Conservation (phyloP, 35 echinoderm and acorn worm genomes). For the Lytechinus pictus region DNA sequence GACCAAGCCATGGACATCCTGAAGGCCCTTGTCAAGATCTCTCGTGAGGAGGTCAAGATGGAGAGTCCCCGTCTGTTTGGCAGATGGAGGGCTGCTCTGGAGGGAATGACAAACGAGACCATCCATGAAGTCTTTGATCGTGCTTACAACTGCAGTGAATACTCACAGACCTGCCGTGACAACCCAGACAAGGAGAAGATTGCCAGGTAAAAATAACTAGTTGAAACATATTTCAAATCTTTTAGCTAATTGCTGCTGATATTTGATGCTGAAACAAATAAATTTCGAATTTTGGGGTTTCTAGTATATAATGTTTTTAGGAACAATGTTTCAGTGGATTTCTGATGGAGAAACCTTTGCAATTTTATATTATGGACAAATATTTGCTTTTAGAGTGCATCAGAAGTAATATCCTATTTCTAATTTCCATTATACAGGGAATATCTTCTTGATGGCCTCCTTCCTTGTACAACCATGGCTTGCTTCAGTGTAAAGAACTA, state of each 20-base stretch:
- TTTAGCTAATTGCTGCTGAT: no score
- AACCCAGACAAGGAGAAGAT: conserved; percentile 67
- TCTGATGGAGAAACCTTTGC: no score
- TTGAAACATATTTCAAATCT: no score
- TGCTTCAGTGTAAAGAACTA: conserved; percentile 90
- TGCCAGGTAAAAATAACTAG: conserved; percentile 57
- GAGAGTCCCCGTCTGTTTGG: conserved; percentile 86
- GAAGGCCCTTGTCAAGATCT: conserved; percentile 70
- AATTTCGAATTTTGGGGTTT: no score
- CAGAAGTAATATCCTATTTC: not conserved
- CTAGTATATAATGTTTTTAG: no score
- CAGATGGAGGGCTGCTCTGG: conserved; percentile 71
- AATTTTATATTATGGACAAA: no score
- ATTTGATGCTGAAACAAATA: no score
- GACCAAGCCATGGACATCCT: conserved; percentile 62
- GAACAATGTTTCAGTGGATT: no score
- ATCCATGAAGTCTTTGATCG: conserved; percentile 82
- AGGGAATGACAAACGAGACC: conserved; percentile 84
- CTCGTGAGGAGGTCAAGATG: conserved; percentile 83
- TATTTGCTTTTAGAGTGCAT: no score
- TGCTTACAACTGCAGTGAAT: conserved; percentile 66
- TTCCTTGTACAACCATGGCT: conserved; percentile 80
- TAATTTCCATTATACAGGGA: conserved; percentile 56
- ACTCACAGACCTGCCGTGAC: conserved; percentile 65
- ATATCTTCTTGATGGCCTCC: conserved; percentile 87